phyloP scores from a whole-genome alignment of 2,113 vertebrate species.

The Odocoileus virginianus region DNA sequence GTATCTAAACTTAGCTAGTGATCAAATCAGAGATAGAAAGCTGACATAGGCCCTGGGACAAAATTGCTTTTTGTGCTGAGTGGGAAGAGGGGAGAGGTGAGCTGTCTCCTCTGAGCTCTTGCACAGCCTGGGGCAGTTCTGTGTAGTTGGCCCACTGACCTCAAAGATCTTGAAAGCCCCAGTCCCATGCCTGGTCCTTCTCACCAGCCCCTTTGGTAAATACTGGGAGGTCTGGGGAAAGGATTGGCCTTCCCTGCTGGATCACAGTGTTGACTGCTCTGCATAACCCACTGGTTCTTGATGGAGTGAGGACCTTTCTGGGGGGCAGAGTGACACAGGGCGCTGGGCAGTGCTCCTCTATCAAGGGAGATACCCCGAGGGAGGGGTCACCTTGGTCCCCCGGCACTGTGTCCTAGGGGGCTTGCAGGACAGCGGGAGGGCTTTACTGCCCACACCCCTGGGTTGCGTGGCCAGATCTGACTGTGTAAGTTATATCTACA shows the following conservation, averaged over 20 bases:
- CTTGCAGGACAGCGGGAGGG: not conserved
- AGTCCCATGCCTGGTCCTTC: not conserved
- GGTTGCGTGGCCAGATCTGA: not conserved
- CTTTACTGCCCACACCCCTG: not conserved
- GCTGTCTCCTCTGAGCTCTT: not conserved
- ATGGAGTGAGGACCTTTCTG: not conserved
- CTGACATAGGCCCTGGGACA: no score
- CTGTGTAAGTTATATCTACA: not conserved
- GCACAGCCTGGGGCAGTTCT: not conserved
- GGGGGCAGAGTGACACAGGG: not conserved
- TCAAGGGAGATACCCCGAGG: not conserved
- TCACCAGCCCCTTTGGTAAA: not conserved
- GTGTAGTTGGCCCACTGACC: not conserved
- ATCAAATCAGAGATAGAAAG: not conserved
- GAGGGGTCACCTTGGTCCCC: not conserved
- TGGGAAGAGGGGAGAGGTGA: not conserved
- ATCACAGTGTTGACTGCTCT: not conserved
- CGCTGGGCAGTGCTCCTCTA: not conserved
- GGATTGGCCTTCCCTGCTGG: not conserved
- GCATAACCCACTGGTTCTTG: not conserved
- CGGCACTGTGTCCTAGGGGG: not conserved
- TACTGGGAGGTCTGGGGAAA: not conserved
- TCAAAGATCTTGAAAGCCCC: not conserved
- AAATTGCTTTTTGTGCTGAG: not conserved
- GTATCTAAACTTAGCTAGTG: not conserved